A percentile compares a stretch with the other conserved stretches of the same genome.
These are phyloP conservation scores for Phoxinus dragarum DNA, from an alignment of 2,797 vertebrate genomes.

Conservation along the genomic window DNA sequence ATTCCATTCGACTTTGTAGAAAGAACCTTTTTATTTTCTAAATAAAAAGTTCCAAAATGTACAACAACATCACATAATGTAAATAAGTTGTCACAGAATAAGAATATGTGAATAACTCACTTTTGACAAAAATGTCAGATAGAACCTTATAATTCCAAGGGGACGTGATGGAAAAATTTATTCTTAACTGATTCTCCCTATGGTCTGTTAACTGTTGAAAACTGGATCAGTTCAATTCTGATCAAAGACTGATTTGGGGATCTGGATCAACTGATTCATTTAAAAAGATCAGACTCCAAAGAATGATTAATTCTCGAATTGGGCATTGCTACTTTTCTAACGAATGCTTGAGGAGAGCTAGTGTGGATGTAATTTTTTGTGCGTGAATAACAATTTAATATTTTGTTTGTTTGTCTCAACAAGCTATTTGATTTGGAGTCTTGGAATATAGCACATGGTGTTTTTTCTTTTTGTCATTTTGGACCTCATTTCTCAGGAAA, in stretches of 20 bases:
- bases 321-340: not conserved
- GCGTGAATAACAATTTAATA: not conserved
- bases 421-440: not conserved
- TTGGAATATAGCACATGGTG: not conserved
- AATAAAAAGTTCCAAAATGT: too few species aligned
- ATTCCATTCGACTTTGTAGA: too few species aligned
- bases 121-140: too few species aligned
- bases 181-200: not conserved
- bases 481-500: not conserved
- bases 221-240: not conserved
- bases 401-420: not conserved
- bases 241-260: not conserved
- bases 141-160: too few species aligned
- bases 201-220: not conserved
- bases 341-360: not conserved
- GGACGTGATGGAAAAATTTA: not conserved
- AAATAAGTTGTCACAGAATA: too few species aligned
- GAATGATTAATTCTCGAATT: not conserved
- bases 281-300: not conserved
- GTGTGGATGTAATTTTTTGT: not conserved
- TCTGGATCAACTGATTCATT: not conserved
- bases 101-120: too few species aligned
- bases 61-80: too few species aligned
- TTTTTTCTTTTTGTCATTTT: not conserved
- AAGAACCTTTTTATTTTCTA: too few species aligned